Base-by-base conservation (phyloP, 23 tunicate species). In the Halocynthia roretzi region DNA sequence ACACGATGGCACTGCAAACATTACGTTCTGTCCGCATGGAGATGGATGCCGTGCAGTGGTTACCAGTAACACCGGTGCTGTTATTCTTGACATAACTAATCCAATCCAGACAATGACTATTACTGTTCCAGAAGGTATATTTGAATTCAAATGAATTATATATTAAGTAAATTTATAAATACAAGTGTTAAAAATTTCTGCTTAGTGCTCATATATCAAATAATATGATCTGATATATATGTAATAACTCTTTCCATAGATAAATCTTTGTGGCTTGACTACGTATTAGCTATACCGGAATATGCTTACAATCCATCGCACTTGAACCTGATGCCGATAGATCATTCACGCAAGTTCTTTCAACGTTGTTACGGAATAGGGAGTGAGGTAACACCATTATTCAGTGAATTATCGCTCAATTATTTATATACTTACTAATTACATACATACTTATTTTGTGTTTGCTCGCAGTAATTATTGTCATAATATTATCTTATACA, bases 11-110 rank as follows among this genome's bases (percentile, higher is more conserved):
- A 67, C 81, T 40, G 80, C 82, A 19, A 80, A 90, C 68, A 58
- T 90, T 62, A 84, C 80, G 0, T 80, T 61, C 56, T 90, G 96
- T 80, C 96, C 96, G 21, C 52, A 74, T 61, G 82, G 62, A 58
- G 80, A 90, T 61, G 96, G 96, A 1, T 90, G 96, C 83, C 62
- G 89, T 44, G 89, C 82, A 52, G 96, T 90, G 15, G 82, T 90
- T 7, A 80, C 62, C 52, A 69, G 83, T 19, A 79, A 84, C 22
- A 80, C 75, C 62, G 89, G 89, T 2, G 56, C 60, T 17, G 64
- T 82, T 50, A 77, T 90, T 5, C 22, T 84, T 11, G 96, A 90
- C 71, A 82, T 83, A 77, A 79, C 80, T 50, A 80, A 56, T 40
- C 83, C 85, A 54, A 76, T 89, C 8, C 91, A 83, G n/a, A 84